Percentiles rank a stretch among this genome's conserved stretches.
Conservation (phyloP, 2,797 vertebrate species). For the Alexandromys oeconomus region DNA sequence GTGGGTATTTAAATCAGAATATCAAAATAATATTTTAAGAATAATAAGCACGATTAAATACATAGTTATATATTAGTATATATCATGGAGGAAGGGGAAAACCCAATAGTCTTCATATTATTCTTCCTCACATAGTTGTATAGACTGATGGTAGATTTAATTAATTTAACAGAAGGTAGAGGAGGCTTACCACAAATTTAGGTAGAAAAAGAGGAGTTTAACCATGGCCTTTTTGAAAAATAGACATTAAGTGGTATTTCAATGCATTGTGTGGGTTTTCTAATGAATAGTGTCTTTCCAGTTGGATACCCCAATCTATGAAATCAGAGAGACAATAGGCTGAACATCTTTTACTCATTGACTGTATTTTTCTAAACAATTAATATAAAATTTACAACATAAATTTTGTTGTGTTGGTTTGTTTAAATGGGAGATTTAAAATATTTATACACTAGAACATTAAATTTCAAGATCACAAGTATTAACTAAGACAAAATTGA, state of each 20-base stretch:
- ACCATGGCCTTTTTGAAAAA: background rate
- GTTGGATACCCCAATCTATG: background rate
- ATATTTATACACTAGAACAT: background rate
- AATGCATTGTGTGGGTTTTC: background rate
- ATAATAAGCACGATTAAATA: background rate
- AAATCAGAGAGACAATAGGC: background rate
- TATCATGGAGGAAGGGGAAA: background rate
- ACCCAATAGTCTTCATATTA: background rate
- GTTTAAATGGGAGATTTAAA: slow-evolving; percentile 22
- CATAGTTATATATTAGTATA: background rate
- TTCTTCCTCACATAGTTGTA: background rate
- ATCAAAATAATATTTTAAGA: background rate
- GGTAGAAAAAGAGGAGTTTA: background rate
- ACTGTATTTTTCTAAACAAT: background rate
- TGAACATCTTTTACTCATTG: background rate
- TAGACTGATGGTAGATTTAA: background rate
- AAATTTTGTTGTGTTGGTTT: background rate
- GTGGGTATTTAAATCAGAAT: background rate
- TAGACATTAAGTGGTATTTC: background rate
- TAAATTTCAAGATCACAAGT: background rate
- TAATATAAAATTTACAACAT: background rate
- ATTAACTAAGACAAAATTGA: background rate
- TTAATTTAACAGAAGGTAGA: background rate
- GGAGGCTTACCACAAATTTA: background rate
- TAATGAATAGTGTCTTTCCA: background rate